Conservation (phyloP, 2,797 vertebrate genomes). For the Intellagama lesueurii region DNA sequence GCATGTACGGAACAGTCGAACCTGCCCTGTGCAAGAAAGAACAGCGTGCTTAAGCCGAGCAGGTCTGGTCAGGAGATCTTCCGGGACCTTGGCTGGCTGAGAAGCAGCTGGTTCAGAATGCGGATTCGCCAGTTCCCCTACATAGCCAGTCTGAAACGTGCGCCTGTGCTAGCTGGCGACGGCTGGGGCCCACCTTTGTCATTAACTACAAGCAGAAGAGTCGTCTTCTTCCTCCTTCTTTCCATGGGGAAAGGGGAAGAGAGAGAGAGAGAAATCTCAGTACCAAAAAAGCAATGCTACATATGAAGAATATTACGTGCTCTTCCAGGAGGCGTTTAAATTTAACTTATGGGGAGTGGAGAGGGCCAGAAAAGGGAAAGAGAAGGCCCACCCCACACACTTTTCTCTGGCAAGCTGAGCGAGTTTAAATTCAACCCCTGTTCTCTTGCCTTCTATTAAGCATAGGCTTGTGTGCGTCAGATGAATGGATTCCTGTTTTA, state of each 20-base stretch:
- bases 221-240: not conserved
- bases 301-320: not conserved
- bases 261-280: not conserved
- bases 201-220: not conserved
- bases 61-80: no score
- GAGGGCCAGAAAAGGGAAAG: not conserved
- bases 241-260: not conserved
- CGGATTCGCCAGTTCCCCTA: not conserved
- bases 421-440: not conserved
- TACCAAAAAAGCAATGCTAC: not conserved
- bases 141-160: not conserved
- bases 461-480: not conserved
- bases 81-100: no score
- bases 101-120: no score
- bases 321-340: not conserved
- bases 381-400: no score
- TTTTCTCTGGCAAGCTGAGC: not conserved
- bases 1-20: no score
- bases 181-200: not conserved
- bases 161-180: not conserved
- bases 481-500: conserved; percentile 20
- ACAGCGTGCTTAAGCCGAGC: no score
- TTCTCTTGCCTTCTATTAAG: not conserved
- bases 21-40: not conserved
- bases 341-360: not conserved